Percentiles rank a stretch among this genome's conserved stretches.
Evolutionary conservation across 2,113 vertebrate species (phyloP).

Genomic region (Sclerurus mexicanus): DNA sequence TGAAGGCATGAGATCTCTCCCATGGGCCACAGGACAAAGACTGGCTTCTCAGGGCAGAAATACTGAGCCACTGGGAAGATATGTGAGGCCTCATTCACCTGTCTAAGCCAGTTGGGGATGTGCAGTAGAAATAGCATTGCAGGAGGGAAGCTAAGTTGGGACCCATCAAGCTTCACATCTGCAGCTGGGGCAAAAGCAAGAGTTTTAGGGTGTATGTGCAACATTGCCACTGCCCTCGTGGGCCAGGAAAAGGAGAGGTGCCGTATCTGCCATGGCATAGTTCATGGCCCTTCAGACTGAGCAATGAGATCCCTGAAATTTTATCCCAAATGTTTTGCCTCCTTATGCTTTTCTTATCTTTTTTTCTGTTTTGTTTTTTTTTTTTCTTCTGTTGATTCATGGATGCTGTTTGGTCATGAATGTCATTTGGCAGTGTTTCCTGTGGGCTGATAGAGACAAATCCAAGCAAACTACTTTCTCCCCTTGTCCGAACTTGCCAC

Average conservation of each 20-base stretch:
- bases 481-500: not conserved
- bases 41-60: not conserved
- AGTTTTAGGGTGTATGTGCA: not conserved
- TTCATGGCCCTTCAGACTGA: not conserved
- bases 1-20: not conserved
- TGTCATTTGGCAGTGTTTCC: not conserved
- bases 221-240: not conserved
- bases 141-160: not conserved
- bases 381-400: not conserved
- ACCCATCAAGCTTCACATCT: not conserved
- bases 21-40: not conserved
- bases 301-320: not conserved
- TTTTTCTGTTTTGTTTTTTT: not conserved
- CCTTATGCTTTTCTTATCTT: not conserved
- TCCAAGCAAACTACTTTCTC: not conserved
- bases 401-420: not conserved
- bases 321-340: not conserved
- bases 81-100: not conserved
- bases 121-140: fast-evolving
- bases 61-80: not conserved
- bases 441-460: not conserved
- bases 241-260: not conserved
- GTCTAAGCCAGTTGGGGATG: not conserved
- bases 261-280: not conserved
- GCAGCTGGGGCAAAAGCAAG: not conserved